Base-by-base conservation (phyloP, 2,888 invertebrate species). In the Fissipunctia ypsillon region DNA sequence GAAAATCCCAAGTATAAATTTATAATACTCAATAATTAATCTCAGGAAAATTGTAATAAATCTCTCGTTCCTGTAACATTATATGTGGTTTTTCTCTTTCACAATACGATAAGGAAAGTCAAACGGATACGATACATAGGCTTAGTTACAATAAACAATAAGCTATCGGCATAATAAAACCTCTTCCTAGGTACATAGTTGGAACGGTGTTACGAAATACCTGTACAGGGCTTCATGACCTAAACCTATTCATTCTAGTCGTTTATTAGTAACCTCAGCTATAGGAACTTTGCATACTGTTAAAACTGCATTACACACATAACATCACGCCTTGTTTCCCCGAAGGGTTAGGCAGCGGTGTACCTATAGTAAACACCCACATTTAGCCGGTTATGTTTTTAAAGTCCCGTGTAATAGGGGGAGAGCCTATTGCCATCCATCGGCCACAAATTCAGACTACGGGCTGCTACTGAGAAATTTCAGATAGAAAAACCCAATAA, bases 21-120 rank as follows among this genome's bases (percentile, higher is more conserved):
- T 45, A 22, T 12, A 64, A 14, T 10, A 10, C 16, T 38, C 22
- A n/a, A 31, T n/a, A 31, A 25, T n/a, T 52, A 60, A 52, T 66
- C 12, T 3, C 41, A 57, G 56, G 61, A 66, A 54, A n/a, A 66
- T 45, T n/a, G 52, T 22, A 54, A 81, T 81, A 66, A 69, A 52
- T 64, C 19, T 69, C 19, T 28, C 45, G 12, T 65, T 31, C 12
- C 28, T 3, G 54, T 65, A 56, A 81, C n/a, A 22, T 65, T 50
- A 56, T 43, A 56, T 66, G 22, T 48, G 56, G 35, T 48, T 78
- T 64, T 78, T 59, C 52, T 64, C 38, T 80, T 48, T 50, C 19
- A 65, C 65, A 65, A 52, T 43, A 41, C 41, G 45, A 28, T 57
- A 59, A 67, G 48, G 66, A 67, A 82, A 82, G 52, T 54, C 35